A percentile compares a stretch with the other conserved stretches of the same genome.
These are phyloP conservation scores for Lasioglossum lativentre DNA, from an alignment of 2,888 invertebrate genomes.

Conservation along the genomic window DNA sequence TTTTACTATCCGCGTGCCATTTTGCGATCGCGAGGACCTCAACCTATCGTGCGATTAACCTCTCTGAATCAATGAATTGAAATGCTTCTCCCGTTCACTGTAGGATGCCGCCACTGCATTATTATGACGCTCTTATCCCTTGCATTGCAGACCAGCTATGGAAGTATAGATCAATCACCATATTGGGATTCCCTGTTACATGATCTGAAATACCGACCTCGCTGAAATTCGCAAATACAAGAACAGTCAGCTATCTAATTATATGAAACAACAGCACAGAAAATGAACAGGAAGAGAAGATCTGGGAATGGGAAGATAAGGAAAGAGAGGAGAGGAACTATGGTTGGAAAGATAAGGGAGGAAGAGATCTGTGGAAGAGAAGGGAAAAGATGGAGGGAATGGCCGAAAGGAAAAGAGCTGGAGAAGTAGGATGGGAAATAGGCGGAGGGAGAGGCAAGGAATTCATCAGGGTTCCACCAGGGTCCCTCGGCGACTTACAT, in stretches of 20 bases:
- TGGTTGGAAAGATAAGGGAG: too few relatives aligned
- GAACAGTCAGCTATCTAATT: not conserved
- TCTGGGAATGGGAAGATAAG: not conserved
- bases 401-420: too few relatives aligned
- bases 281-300: not conserved
- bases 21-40: conserved; percentile 59
- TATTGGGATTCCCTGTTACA: not conserved
- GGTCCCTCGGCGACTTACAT: too few relatives aligned
- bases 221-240: not conserved
- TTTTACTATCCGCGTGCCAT: conserved; percentile 72
- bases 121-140: not conserved
- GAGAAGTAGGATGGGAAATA: too few relatives aligned
- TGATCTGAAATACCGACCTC: not conserved
- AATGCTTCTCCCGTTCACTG: not conserved
- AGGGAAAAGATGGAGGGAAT: too few relatives aligned
- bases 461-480: not conserved
- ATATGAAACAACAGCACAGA: too few relatives aligned
- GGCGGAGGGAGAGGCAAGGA: not conserved
- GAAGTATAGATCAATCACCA: too few relatives aligned
- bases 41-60: conserved; percentile 20
- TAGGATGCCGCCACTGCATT: conserved; percentile 41
- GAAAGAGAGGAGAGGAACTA: too few relatives aligned
- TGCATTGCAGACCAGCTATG: not conserved
- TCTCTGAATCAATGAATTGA: conserved; percentile 20
- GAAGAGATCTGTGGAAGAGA: too few relatives aligned